These are phyloP conservation scores for Vireo griseus DNA, from an alignment of 2,797 vertebrate genomes.

Conservation along the genomic window DNA sequence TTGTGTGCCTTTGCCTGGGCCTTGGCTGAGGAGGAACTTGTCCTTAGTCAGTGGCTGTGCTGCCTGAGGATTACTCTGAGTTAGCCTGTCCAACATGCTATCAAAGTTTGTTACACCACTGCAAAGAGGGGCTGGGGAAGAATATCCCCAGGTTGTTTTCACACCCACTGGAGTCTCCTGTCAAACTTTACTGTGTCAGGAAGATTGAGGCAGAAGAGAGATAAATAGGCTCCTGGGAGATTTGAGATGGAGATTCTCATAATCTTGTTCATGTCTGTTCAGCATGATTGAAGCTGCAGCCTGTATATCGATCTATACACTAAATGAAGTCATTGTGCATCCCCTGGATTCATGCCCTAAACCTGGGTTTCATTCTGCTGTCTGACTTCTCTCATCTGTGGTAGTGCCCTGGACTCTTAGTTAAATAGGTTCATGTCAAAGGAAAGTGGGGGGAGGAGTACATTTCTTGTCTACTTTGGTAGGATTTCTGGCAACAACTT, in stretches of 20 bases:
- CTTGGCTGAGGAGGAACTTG: background rate
- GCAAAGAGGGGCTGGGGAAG: background rate
- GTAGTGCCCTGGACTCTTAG: background rate
- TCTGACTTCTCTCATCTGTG: background rate
- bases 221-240: slow-evolving; percentile 43
- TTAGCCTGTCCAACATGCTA: background rate
- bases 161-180: background rate
- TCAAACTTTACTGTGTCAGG: background rate
- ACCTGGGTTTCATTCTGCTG: background rate
- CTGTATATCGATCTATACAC: background rate
- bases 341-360: background rate
- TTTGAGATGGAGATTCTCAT: background rate
- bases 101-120: background rate
- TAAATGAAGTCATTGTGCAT: slow-evolving; percentile 31
- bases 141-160: background rate
- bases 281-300: slow-evolving; percentile 19
- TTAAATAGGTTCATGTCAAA: background rate
- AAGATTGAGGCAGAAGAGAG: background rate
- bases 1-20: background rate
- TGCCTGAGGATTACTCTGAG: background rate
- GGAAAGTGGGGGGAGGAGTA: background rate
- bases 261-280: background rate
- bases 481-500: background rate
- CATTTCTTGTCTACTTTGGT: background rate
- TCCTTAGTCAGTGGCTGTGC: background rate